Conservation (phyloP, 2,888 invertebrate genomes). For the Pachymerium ferrugineum region DNA sequence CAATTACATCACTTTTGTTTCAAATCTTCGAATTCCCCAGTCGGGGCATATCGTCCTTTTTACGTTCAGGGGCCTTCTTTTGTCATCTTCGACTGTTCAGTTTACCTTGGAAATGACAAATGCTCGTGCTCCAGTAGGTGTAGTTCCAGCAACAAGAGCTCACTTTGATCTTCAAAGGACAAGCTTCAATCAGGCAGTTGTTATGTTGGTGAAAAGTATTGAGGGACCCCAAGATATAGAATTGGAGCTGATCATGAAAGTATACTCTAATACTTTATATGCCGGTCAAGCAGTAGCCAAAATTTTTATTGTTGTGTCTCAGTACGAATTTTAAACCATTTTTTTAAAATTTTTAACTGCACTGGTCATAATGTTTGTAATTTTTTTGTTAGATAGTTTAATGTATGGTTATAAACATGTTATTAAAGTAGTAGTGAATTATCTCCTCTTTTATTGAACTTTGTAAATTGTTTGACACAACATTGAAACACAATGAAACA, state of each 20-base stretch:
- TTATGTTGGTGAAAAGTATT: slow-evolving; percentile 67
- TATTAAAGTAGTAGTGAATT: too few relatives aligned
- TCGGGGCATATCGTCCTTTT: slow-evolving; percentile 68
- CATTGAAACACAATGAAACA: too few relatives aligned
- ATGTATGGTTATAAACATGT: too few relatives aligned
- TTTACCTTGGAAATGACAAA: slow-evolving; percentile 65
- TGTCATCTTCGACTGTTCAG: slow-evolving; percentile 62
- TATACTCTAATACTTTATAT: slow-evolving; percentile 65
- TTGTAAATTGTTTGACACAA: too few relatives aligned
- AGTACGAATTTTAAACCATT: slow-evolving; percentile 63
- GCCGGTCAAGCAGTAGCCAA: slow-evolving; percentile 79
- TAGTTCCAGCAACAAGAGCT: slow-evolving; percentile 41
- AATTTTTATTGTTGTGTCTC: slow-evolving; percentile 76
- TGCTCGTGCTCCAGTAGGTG: slow-evolving; percentile 55
- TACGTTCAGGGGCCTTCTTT: slow-evolving; percentile 75
- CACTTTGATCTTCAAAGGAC: slow-evolving; percentile 47
- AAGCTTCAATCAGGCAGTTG: slow-evolving; percentile 64
- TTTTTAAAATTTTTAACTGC: not conserved
- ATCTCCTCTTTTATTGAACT: too few relatives aligned
- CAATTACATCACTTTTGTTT: slow-evolving; percentile 88
- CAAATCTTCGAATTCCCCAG: slow-evolving; percentile 66
- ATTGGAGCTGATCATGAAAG: slow-evolving; percentile 76
- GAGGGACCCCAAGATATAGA: slow-evolving; percentile 88
- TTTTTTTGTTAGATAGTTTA: too few relatives aligned
- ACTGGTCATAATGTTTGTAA: too few relatives aligned